Evolutionary conservation across 1,140 invertebrate species (phyloP).

Genomic region (Marisa cornuarietis): DNA sequence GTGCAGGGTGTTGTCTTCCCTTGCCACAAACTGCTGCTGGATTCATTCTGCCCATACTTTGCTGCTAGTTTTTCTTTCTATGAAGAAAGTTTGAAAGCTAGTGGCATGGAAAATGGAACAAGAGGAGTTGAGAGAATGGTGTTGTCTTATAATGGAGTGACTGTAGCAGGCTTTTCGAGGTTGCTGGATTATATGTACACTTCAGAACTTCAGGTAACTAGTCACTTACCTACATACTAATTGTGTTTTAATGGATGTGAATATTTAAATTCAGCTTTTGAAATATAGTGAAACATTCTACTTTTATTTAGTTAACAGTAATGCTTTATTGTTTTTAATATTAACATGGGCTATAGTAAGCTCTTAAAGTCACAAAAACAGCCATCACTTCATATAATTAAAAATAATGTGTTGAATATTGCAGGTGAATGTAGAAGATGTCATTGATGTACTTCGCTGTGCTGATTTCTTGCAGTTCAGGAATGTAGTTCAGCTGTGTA

Average conservation of each 20-base stretch:
- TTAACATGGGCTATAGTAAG: no score
- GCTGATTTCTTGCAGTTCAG: conserved; percentile 29
- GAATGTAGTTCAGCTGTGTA: conserved; percentile 22
- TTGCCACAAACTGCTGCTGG: conserved; percentile 28
- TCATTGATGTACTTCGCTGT: conserved; percentile 27
- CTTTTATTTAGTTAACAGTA: no score
- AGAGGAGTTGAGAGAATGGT: conserved; percentile 3
- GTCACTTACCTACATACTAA: no score
- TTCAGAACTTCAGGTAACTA: conserved; percentile 15
- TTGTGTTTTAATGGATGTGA: no score
- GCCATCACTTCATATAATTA: no score
- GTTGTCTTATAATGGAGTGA: conserved; percentile 14
- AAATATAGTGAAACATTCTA: no score
- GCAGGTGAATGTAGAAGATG: conserved; percentile 23
- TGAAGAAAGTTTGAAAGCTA: neutral
- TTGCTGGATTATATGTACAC: conserved; percentile 29
- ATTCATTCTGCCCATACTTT: conserved; percentile 30
- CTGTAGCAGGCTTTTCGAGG: conserved; percentile 14
- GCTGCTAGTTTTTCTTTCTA: conserved; percentile 21
- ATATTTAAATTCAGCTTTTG: no score
- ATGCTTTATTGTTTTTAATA: no score
- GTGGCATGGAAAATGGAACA: neutral
- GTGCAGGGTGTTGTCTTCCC: conserved; percentile 22
- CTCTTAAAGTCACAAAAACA: no score
- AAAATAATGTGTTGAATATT: neutral